These are phyloP conservation scores for Jordanella pulchra DNA, from an alignment of 2,797 vertebrate species.

Conservation along the genomic window DNA sequence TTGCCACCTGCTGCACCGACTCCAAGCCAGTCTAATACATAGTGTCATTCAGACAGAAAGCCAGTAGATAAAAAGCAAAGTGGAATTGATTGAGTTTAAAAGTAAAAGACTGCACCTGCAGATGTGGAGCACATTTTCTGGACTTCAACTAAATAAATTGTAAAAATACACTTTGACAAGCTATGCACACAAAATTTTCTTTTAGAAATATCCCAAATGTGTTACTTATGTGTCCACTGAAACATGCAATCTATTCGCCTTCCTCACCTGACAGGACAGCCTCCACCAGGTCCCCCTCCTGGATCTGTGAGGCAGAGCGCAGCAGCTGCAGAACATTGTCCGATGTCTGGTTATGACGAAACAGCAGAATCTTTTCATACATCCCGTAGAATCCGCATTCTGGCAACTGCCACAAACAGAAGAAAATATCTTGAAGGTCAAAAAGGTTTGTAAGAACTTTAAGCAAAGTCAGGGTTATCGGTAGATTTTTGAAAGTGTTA, in stretches of 20 bases:
- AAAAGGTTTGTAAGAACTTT: background rate
- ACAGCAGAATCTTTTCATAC: slow-evolving; percentile 97
- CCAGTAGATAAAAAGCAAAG: too few species aligned
- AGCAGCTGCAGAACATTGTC: slow-evolving; percentile 95
- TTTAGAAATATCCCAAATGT: background rate
- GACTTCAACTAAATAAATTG: too few species aligned
- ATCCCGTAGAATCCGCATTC: slow-evolving; percentile 97
- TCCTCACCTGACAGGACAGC: slow-evolving; percentile 91
- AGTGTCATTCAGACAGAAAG: too few species aligned
- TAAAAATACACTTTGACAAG: too few species aligned
- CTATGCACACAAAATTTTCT: too few species aligned
- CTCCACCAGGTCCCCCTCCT: slow-evolving; percentile 95
- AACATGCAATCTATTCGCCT: background rate
- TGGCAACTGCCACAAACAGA: slow-evolving; percentile 85
- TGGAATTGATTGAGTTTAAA: too few species aligned
- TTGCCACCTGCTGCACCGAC: too few species aligned
- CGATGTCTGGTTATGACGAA: slow-evolving; percentile 89
- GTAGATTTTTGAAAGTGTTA: too few species aligned
- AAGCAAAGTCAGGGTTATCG: too few species aligned
- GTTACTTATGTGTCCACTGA: background rate
- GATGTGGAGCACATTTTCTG: too few species aligned
- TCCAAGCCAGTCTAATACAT: too few species aligned
- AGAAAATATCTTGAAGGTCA: background rate
- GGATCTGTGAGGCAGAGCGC: slow-evolving; percentile 89
- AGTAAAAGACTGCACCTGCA: too few species aligned